phyloP scores from a whole-genome alignment of 2,888 invertebrate species.

The Anagyrus pseudococci region DNA sequence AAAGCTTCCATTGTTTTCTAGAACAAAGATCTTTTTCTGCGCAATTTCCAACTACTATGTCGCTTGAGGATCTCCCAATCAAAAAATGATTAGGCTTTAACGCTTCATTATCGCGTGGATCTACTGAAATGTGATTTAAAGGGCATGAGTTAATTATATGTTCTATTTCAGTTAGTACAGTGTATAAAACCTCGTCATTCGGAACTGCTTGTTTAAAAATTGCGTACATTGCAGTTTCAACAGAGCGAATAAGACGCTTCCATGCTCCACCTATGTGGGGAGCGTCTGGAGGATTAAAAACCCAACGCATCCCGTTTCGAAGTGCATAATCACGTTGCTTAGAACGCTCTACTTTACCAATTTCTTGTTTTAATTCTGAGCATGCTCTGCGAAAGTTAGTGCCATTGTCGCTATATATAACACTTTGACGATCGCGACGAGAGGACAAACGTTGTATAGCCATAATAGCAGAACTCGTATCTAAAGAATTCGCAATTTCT shows the following conservation, averaged over 20 bases:
- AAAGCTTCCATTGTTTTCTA: too few relatives aligned
- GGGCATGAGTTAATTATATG: conserved; percentile 20
- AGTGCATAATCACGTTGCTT: not conserved
- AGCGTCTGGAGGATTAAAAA: conserved; percentile 3
- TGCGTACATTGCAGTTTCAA: not conserved
- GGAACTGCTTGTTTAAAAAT: not conserved
- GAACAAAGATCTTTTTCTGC: too few relatives aligned
- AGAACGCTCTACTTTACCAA: not conserved
- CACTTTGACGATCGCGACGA: not conserved
- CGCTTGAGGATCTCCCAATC: too few relatives aligned
- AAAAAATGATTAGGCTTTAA: conserved; percentile 28
- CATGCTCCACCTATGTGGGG: not conserved
- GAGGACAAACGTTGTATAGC: not conserved
- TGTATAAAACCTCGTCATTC: not conserved
- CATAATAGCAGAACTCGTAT: not conserved
- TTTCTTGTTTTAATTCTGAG: not conserved
- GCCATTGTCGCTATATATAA: not conserved
- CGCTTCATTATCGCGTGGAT: conserved; percentile 6
- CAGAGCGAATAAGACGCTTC: not conserved
- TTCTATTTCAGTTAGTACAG: conserved; percentile 20
- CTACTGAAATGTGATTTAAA: conserved; percentile 11
- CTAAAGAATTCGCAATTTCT: not conserved
- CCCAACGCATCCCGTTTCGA: not conserved
- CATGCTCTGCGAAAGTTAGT: not conserved
- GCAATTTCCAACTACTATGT: too few relatives aligned